Percentiles rank a stretch among this genome's conserved stretches.
These are phyloP conservation scores for Phalloptychus januarius DNA, from an alignment of 2,797 vertebrate species.

Conservation along the genomic window DNA sequence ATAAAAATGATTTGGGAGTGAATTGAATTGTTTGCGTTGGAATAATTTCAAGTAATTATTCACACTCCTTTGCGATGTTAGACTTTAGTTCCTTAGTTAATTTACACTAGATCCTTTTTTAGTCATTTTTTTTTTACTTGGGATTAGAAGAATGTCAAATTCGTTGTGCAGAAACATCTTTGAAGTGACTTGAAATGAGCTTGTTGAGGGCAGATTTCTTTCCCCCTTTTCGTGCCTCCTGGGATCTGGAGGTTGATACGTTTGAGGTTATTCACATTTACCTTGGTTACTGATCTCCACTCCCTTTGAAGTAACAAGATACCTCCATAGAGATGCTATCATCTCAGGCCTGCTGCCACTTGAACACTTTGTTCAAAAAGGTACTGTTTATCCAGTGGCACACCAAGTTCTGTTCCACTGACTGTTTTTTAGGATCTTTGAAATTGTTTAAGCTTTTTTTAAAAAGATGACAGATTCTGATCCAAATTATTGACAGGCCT, in stretches of 20 bases:
- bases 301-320: neutral
- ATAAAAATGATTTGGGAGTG: neutral
- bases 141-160: neutral
- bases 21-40: neutral
- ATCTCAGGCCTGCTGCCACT: neutral
- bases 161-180: neutral
- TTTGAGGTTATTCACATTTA: neutral
- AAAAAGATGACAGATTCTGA: neutral
- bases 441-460: neutral
- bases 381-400: neutral
- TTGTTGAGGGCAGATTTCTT: neutral
- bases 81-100: neutral
- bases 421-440: neutral
- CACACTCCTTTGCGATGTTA: neutral
- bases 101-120: neutral
- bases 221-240: neutral
- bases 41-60: neutral
- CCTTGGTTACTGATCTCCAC: neutral
- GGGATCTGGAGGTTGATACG: neutral
- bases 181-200: neutral
- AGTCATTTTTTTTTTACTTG: neutral
- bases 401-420: neutral
- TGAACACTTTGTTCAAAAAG: neutral
- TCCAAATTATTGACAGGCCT: neutral
- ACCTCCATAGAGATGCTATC: neutral